Evolutionary conservation across 2,888 invertebrate species (phyloP), one percentile per base, ranked within the genome.

Genomic region (Eustalomyia histrio): DNA sequence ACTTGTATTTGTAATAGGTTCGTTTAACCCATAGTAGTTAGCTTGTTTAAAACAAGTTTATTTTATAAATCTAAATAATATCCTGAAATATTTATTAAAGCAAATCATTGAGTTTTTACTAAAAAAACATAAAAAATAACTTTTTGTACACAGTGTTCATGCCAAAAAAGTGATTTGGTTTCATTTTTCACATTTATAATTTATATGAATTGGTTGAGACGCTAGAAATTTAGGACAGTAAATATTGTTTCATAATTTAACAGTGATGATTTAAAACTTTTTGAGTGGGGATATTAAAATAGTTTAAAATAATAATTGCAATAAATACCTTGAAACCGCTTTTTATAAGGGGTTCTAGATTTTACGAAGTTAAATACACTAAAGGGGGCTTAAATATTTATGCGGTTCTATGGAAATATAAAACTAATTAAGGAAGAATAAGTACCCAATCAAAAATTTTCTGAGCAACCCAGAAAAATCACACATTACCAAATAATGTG

Each of bases 221-320:
- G 47, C 18, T 73, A 35, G 24, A 55, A 74, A 80, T 73, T 53
- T 24, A 73, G 73, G 64, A 73, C 73, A 80, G 58, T 60, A 71
- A 63, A 69, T 76, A 75, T 69, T 63, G 14, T 60, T 14, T n/a
- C n/a, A 47, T 35, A 53, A 16, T 18, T 1, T 6, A 60, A 60
- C 43, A 53, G 43, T 53, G 21, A 33, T 18, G 24, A 50, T 74
- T 74, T 47, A 21, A 24, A 50, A 14, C 47, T 65, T 39, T 39
- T 65, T 21, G 33, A 57, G 55, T 12, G 14, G 29, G 12, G 47
- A 61, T 61, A n/a, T n/a, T n/a, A n/a, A 5, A n/a, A 2, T n/a
- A 47, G 43, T 47, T 14, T 2, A 6, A 47, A 47, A 47, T 10
- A 14, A 47, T 47, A n/a, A 47, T n/a, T 47, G 43, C 43, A 24